phyloP scores from a whole-genome alignment of 1,140 invertebrate genomes.

The Pissodes strobi region DNA sequence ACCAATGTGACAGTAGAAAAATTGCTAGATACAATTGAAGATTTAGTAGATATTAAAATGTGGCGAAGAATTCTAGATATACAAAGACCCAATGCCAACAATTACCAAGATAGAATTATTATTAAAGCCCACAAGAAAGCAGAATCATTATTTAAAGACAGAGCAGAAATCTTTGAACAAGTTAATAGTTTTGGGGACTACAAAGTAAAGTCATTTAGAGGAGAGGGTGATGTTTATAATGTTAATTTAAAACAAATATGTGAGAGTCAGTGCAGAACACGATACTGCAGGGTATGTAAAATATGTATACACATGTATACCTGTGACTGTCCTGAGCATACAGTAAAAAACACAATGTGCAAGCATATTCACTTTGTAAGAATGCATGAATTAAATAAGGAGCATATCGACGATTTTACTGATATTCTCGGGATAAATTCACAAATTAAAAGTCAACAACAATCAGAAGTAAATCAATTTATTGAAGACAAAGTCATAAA shows the following conservation, averaged over 20 bases:
- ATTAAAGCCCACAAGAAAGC: conserved; percentile 30
- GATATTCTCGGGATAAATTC: no score
- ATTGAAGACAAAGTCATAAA: no score
- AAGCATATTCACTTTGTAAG: no score
- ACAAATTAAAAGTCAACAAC: no score
- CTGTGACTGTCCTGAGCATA: conserved; percentile 32
- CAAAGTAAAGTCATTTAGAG: conserved; percentile 22
- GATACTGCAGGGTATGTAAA: conserved; percentile 29
- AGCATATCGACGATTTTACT: no score
- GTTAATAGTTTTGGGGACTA: conserved; percentile 30
- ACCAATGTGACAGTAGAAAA: no score
- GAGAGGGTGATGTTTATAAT: conserved; percentile 16
- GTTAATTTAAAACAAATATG: conserved; percentile 22
- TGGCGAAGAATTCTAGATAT: conserved; percentile 29
- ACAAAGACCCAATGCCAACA: conserved; percentile 35
- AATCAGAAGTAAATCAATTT: no score
- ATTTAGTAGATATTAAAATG: conserved; percentile 40
- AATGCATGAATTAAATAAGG: no score
- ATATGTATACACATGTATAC: conserved; percentile 33
- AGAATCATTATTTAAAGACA: no score
- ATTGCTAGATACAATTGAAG: conserved; percentile 26
- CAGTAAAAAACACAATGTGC: no score
- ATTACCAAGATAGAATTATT: conserved; percentile 29
- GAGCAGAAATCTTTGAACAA: conserved; percentile 21
- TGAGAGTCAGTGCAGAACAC: conserved; percentile 27